Evolutionary conservation across 2,797 vertebrate species (phyloP).

Genomic region (Brachyrhaphis roseni): DNA sequence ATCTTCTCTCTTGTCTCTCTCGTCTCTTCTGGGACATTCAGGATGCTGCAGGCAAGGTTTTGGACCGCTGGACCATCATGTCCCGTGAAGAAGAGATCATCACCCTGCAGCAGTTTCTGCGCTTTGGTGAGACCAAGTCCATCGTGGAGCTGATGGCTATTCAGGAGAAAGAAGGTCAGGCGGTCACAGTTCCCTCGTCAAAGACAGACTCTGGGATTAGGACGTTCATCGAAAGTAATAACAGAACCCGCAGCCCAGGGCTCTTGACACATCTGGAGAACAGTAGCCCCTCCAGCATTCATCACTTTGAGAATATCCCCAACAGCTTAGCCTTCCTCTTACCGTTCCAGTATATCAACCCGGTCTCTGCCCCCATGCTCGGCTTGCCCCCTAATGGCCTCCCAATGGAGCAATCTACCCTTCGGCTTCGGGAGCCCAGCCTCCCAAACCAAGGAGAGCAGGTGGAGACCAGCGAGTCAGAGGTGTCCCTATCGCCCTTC

Average conservation of each 20-base stretch:
- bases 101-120: conserved; percentile 99
- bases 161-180: conserved; percentile 99
- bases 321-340: conserved; percentile 97
- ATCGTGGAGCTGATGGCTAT: conserved; percentile 99
- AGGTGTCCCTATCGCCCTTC: conserved; percentile 95
- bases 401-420: conserved; percentile 90
- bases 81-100: conserved; percentile 99
- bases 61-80: conserved; percentile 99
- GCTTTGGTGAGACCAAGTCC: conserved; percentile 99
- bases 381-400: conserved; percentile 97
- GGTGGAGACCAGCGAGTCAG: conserved; percentile 95
- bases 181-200: conserved; percentile 95
- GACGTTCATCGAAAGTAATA: conserved; percentile 99
- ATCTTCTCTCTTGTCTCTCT: conserved; percentile 90
- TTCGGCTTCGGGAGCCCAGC: conserved; percentile 91
- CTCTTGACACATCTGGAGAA: conserved; percentile 96
- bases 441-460: conserved; percentile 93
- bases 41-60: conserved; percentile 99
- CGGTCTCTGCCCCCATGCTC: conserved; percentile 94
- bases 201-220: conserved; percentile 99
- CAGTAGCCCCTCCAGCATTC: conserved; percentile 98
- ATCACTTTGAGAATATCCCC: conserved; percentile 99
- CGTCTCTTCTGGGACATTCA: conserved; percentile 90
- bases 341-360: conserved; percentile 99
- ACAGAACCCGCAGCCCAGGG: conserved; percentile 95